Evolutionary conservation across 2,888 invertebrate species (phyloP), one percentile per base, ranked within the genome.

Genomic region (Drosophila austrosaltans): DNA sequence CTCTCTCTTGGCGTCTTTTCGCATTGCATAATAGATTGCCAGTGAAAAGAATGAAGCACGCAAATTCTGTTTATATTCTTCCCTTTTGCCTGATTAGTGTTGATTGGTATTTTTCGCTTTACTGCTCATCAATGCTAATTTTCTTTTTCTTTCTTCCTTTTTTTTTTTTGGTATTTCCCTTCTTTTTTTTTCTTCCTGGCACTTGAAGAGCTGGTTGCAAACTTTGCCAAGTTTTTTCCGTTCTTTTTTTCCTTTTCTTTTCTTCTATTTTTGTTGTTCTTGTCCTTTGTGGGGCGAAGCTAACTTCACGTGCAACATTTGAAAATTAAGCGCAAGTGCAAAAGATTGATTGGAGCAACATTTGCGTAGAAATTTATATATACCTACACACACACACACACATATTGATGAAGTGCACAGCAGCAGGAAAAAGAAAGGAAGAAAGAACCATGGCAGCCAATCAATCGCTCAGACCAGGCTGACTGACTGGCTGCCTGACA

Each of bases 81-180:
- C 72, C 63, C 67, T 67, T 69, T 69, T 64, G 72, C 74, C 79
- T 89, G 89, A 89, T 89, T 89, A 89, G 89, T 89, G 89, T 82
- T 89, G 89, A 89, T 89, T 89, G 89, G 89, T 85, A 87, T 88
- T 89, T 89, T 77, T 87, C 82, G 89, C 88, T 80, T 83, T 88
- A 81, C 78, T 89, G 89, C 89, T 88, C 87, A 85, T 89, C 89
- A 88, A 88, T 88, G 87, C 86, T 84, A 84, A 83, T 86, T 82
- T 86, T 79, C 72, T 71, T 48, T 48, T 58, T 59, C 62, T 72
- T 56, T 59, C 58, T 39, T 10, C 20, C 20, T 22, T 56, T 42
- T 54, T 32, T 70, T 40, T 12, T 54, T 28, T 42, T 22, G 30
- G 32, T 22, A 53, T 32, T 44, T 54, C 59, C 44, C 65, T 69